Conservation (phyloP, 2,888 invertebrate genomes). For the Lutraria lutraria region DNA sequence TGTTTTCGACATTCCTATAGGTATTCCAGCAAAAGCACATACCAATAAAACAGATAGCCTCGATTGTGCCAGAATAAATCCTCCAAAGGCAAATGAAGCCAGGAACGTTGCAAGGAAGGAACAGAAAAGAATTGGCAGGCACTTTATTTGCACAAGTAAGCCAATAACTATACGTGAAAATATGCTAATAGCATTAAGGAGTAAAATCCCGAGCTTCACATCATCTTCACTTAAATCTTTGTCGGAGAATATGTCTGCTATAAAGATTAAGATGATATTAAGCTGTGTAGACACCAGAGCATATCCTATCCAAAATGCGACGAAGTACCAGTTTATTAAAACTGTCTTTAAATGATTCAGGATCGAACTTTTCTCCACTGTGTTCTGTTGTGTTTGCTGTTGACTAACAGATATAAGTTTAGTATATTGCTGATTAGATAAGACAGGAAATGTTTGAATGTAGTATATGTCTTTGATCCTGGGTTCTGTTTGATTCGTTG, state of each 20-base stretch:
- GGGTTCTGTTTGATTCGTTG: not conserved
- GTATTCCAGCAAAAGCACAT: not conserved
- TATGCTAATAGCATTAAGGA: not conserved
- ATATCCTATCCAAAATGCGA: not conserved
- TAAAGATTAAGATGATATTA: not conserved
- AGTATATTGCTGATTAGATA: not conserved
- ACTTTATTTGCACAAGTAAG: not conserved
- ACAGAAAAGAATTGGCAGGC: not conserved
- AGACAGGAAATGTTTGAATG: not conserved
- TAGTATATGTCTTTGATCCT: not conserved
- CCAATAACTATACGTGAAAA: conserved; percentile 10
- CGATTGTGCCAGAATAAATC: not conserved
- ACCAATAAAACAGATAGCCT: not conserved
- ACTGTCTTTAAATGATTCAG: not conserved
- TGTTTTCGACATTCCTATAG: not conserved
- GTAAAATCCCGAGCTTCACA: not conserved
- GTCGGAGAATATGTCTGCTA: conserved; percentile 19
- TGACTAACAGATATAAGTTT: not conserved
- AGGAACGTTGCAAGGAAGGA: not conserved
- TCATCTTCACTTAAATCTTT: conserved; percentile 8
- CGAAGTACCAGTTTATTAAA: not conserved
- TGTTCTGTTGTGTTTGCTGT: not conserved
- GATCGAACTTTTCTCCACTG: not conserved
- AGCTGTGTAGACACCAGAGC: not conserved
- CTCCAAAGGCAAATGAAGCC: not conserved